Conservation (phyloP, 2,797 vertebrate genomes). For the Amblyopsis hoosieri region DNA sequence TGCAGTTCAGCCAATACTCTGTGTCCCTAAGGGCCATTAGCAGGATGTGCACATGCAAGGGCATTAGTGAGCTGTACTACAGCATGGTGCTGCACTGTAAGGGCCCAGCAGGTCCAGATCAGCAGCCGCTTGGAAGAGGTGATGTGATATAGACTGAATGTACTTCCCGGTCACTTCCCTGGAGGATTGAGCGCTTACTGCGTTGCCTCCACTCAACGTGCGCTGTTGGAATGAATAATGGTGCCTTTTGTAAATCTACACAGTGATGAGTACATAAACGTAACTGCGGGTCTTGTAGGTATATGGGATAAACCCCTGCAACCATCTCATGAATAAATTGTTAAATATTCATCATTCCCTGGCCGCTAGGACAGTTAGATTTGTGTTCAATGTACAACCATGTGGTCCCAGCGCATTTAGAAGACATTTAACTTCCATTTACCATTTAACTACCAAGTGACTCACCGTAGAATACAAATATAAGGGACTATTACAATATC, state of each 20-base stretch:
- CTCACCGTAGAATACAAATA: too few species aligned
- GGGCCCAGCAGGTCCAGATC: slow-evolving; percentile 53
- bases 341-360: slow-evolving; percentile 9
- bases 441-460: neutral
- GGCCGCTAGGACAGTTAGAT: neutral
- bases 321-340: neutral
- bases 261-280: too few species aligned
- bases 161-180: slow-evolving; percentile 58
- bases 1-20: slow-evolving; percentile 25
- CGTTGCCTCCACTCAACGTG: slow-evolving; percentile 19
- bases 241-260: too few species aligned
- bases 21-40: slow-evolving; percentile 23
- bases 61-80: slow-evolving; percentile 33
- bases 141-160: slow-evolving; percentile 34
- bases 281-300: neutral
- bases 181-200: slow-evolving; percentile 24
- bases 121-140: slow-evolving; percentile 36
- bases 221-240: slow-evolving; percentile 22
- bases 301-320: slow-evolving; percentile 21
- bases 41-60: slow-evolving; percentile 17
- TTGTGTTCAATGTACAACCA: neutral
- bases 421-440: neutral
- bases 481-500: too few species aligned
- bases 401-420: too few species aligned
- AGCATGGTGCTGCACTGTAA: slow-evolving; percentile 40